Conservation (phyloP, 2,113 vertebrate genomes). For the Platysternon megacephalum region DNA sequence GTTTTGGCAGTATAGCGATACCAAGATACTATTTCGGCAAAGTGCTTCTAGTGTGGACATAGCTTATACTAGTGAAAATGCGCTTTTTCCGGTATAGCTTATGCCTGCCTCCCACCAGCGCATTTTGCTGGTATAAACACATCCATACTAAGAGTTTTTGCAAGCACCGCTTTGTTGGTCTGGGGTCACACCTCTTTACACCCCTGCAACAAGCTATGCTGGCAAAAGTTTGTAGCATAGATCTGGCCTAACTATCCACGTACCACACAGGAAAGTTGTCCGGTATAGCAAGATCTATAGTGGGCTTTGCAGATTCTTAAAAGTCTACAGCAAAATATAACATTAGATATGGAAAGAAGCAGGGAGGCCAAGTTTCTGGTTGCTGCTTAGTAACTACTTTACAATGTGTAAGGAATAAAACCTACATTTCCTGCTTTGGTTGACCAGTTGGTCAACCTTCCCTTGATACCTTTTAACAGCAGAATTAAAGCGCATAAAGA, state of each 20-base stretch:
- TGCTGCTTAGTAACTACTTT: not conserved
- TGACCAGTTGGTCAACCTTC: not conserved
- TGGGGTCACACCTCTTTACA: not conserved
- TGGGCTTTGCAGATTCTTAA: not conserved
- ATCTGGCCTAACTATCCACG: accelerated
- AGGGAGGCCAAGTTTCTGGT: not conserved
- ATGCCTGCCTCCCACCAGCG: conserved; percentile 4
- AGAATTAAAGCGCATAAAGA: not conserved
- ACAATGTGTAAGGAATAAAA: too few species aligned
- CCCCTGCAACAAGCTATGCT: not conserved
- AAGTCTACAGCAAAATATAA: not conserved
- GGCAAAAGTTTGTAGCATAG: not conserved
- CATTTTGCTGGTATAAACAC: not conserved
- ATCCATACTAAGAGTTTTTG: not conserved
- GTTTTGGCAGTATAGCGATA: not conserved
- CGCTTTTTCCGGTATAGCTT: conserved; percentile 20
- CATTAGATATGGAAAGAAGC: not conserved
- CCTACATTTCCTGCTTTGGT: not conserved
- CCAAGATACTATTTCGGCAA: not conserved
- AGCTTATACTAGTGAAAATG: not conserved
- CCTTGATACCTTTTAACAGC: not conserved
- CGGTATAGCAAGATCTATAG: accelerated
- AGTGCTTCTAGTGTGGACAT: accelerated
- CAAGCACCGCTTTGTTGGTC: not conserved
- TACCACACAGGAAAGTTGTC: not conserved